phyloP scores from a whole-genome alignment of 2,888 invertebrate genomes.

The Baccha elongata region DNA sequence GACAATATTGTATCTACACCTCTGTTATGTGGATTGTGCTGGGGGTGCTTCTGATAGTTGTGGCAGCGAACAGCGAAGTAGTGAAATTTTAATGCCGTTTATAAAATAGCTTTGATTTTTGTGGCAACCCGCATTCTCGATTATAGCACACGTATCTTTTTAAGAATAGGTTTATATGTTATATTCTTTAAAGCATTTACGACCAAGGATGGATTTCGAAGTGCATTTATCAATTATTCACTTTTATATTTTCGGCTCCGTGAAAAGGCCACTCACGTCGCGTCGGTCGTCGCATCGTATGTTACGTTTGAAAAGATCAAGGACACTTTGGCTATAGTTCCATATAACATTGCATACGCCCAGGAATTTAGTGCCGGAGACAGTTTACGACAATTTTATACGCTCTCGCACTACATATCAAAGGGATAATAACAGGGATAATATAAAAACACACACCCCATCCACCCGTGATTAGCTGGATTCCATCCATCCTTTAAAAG shows the following conservation, averaged over 20 bases:
- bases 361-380: constrained; percentile 66
- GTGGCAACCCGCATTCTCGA: too few relatives aligned
- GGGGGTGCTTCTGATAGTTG: constrained; percentile 14
- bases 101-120: constrained; percentile 29
- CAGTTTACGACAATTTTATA: constrained; percentile 73
- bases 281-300: too few relatives aligned
- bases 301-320: too few relatives aligned
- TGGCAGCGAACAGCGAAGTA: background rate
- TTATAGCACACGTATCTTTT: background rate
- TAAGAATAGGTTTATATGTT: too few relatives aligned
- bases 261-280: too few relatives aligned
- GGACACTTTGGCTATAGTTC: too few relatives aligned
- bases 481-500: constrained; percentile 61
- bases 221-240: constrained; percentile 63
- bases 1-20: background rate
- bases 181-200: background rate
- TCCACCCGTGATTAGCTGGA: constrained; percentile 52
- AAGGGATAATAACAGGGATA: constrained; percentile 67
- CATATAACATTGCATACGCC: too few relatives aligned
- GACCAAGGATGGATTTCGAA: constrained; percentile 4
- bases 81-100: constrained; percentile 14
- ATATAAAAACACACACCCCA: constrained; percentile 63
- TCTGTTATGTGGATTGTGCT: background rate
- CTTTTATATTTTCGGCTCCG: too few relatives aligned
- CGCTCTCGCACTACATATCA: constrained; percentile 69